Base-by-base conservation (phyloP, 2,797 vertebrate genomes). In the Pygocentrus nattereri region DNA sequence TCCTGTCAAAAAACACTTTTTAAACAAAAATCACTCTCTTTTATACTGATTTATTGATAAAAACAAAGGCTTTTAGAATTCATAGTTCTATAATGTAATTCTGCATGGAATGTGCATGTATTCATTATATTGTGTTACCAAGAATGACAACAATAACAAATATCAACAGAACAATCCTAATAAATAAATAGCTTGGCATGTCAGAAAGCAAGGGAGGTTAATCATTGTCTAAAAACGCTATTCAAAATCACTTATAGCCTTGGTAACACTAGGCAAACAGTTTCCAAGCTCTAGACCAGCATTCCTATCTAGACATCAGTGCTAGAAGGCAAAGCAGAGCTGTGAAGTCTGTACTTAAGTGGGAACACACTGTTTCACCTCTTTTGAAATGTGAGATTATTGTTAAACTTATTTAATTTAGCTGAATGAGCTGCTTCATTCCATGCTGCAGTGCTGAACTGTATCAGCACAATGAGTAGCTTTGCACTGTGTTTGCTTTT, bases 261-360 rank as follows among this genome's bases (percentile, higher is more conserved):
- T 70, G 38, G 65, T 68, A 70, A 70, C 44, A 50, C 41, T 49
- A 70, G 70, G 31, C 23, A 70, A 47, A 70, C 15, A 50, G 13
- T 7, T 44, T 19, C 15, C 23, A 50, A 70, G 44, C 44, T 50
- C 68, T 70, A 27, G 44, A 70, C 15, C 5, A 25, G 7, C 23
- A 19, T 18, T 30, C 47, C 47, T 31, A 16, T 31, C 12, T 71
- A 18, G 23, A 18, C 11, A 3, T 31, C 18, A 54, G 19, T 21
- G 44, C 69, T 61, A 15, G 23, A 52, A 72, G 4, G 21, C 11
- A 50, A 19, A 69, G 25, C 41, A 44, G 34, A 69, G 5, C 31
- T 67, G 67, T 34, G 25, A 11, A 16, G 16, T 70, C 21, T 68
- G 3, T 44, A 68, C 21, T 23, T 69, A 11, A 25, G n/a, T 25